Conservation (phyloP, 2,113 vertebrate genomes). For the Cricetomys ansorgei region DNA sequence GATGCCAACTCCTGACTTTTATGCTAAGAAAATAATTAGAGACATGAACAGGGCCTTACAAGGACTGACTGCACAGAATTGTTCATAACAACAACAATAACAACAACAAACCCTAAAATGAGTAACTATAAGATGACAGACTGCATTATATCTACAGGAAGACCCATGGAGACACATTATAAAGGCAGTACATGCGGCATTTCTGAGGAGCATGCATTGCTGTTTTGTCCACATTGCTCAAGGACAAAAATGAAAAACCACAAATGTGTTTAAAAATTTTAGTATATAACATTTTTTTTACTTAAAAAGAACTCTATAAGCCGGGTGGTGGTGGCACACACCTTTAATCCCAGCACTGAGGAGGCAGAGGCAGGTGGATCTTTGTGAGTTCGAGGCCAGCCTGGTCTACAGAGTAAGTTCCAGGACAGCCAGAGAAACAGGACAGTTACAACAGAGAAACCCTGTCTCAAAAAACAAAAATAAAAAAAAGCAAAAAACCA, state of each 20-base stretch:
- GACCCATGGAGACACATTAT: not conserved
- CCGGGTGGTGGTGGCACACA: too few relatives aligned
- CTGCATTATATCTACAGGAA: slow-evolving; percentile 6
- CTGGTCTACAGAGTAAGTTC: too few relatives aligned
- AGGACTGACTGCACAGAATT: not conserved
- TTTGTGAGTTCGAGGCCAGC: too few relatives aligned
- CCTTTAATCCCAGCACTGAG: too few relatives aligned
- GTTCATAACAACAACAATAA: not conserved
- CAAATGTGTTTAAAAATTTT: not conserved
- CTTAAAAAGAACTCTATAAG: slow-evolving; percentile 4
- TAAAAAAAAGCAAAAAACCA: too few relatives aligned
- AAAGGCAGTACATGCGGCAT: not conserved
- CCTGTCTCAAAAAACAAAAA: too few relatives aligned
- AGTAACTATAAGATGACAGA: not conserved
- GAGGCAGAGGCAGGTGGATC: too few relatives aligned
- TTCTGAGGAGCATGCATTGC: not conserved
- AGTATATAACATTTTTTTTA: slow-evolving; percentile 27
- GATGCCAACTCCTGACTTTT: not conserved
- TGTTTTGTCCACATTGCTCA: not conserved
- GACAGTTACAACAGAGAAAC: too few relatives aligned
- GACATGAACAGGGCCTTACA: not conserved
- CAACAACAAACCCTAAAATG: not conserved
- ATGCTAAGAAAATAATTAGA: slow-evolving; percentile 4
- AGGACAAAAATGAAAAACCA: not conserved
- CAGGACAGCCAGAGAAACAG: too few relatives aligned